These are phyloP conservation scores for Holotrichia oblita DNA, from an alignment of 1,140 invertebrate genomes.

Conservation along the genomic window DNA sequence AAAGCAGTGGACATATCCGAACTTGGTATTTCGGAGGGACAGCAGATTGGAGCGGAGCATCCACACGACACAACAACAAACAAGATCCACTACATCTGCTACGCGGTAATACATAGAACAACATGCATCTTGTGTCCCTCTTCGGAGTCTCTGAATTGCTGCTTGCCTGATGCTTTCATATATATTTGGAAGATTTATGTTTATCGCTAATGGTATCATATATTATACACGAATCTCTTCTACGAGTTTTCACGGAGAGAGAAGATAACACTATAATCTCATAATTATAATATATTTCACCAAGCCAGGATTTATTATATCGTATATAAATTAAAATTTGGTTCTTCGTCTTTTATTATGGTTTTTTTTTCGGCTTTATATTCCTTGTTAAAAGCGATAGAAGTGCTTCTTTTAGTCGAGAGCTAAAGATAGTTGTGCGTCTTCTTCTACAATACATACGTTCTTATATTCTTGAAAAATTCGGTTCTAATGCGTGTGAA, in stretches of 20 bases:
- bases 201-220: slow-evolving; percentile 33
- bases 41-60: no score
- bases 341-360: not conserved
- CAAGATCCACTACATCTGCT: not conserved
- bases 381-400: not conserved
- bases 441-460: not conserved
- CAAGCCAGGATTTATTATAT: slow-evolving; percentile 28
- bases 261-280: slow-evolving; percentile 31
- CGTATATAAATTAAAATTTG: slow-evolving; percentile 26
- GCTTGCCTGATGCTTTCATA: not conserved
- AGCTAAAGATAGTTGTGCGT: not conserved
- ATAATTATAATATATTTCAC: slow-evolving; percentile 37
- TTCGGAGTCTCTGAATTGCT: not conserved
- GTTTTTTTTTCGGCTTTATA: not conserved
- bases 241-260: not conserved
- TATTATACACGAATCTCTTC: not conserved
- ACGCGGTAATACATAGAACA: not conserved
- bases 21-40: no score
- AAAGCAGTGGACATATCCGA: no score
- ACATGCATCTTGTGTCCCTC: not conserved
- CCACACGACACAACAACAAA: not conserved
- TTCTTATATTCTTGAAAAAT: not conserved
- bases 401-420: not conserved
- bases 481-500: slow-evolving; percentile 14
- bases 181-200: slow-evolving; percentile 20